Evolutionary conservation across 2,888 invertebrate genomes (phyloP).

Genomic region (Nymphalis polychloros): DNA sequence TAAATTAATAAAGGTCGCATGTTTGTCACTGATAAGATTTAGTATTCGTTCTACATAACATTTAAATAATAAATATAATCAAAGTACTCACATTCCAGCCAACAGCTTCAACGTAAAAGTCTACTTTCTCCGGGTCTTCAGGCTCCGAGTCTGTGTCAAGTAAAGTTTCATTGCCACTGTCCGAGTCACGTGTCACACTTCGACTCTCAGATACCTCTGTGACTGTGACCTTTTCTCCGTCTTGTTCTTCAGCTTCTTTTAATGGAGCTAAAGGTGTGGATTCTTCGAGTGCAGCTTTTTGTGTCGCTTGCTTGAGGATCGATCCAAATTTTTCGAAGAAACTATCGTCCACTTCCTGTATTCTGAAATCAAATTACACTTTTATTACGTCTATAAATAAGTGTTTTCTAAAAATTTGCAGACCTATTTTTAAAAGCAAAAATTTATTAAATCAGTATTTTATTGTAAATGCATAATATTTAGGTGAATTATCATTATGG

Average conservation of each 20-base stretch:
- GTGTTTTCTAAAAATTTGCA: too few relatives aligned
- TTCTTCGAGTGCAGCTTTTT: slow-evolving; percentile 81
- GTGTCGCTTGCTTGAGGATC: slow-evolving; percentile 84
- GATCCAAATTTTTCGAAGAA: slow-evolving; percentile 93
- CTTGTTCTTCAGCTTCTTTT: slow-evolving; percentile 69
- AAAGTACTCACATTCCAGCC: slow-evolving; percentile 88
- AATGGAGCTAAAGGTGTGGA: slow-evolving; percentile 80
- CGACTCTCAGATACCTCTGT: slow-evolving; percentile 63
- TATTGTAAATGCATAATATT: too few relatives aligned
- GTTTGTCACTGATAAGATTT: too few relatives aligned
- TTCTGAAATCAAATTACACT: slow-evolving; percentile 67
- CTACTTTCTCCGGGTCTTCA: slow-evolving; percentile 83
- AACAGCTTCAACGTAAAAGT: slow-evolving; percentile 83
- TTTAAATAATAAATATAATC: too few relatives aligned
- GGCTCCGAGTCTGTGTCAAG: slow-evolving; percentile 85
- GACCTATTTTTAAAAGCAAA: too few relatives aligned
- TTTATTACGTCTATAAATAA: neutral
- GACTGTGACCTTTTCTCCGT: slow-evolving; percentile 63
- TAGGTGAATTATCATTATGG: too few relatives aligned
- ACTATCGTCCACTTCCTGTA: slow-evolving; percentile 91
- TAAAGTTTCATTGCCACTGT: slow-evolving; percentile 81
- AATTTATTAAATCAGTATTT: too few relatives aligned
- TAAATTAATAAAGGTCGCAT: too few relatives aligned
- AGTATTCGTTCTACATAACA: too few relatives aligned
- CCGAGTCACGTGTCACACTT: slow-evolving; percentile 66